phyloP scores from a whole-genome alignment of 2,888 invertebrate species.

The Rhamphomyia laevipes region DNA sequence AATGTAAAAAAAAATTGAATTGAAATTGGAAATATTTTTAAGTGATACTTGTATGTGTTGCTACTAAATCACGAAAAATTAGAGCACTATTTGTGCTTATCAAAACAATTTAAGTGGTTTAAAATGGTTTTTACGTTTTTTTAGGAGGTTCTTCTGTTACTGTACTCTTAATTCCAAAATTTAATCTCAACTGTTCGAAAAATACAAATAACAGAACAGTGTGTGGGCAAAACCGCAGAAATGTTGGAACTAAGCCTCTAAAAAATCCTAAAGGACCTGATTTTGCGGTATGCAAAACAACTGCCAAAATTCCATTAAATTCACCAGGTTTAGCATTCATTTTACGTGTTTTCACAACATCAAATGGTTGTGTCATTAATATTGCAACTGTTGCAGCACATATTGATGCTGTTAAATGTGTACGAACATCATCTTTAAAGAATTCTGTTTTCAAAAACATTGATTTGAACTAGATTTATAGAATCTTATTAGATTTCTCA shows the following conservation, averaged over 20 bases:
- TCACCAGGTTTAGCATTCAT: slow-evolving; percentile 97
- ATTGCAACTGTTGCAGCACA: slow-evolving; percentile 52
- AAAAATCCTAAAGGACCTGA: slow-evolving; percentile 88
- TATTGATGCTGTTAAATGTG: slow-evolving; percentile 83
- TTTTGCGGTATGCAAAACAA: slow-evolving; percentile 72
- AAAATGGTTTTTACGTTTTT: too few relatives aligned
- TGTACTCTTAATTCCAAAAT: slow-evolving; percentile 52
- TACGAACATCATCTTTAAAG: slow-evolving; percentile 72
- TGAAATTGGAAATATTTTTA: too few relatives aligned
- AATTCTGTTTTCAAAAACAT: slow-evolving; percentile 49
- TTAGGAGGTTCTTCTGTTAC: too few relatives aligned
- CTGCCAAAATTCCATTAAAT: slow-evolving; percentile 59
- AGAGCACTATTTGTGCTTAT: too few relatives aligned
- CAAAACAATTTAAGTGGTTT: too few relatives aligned
- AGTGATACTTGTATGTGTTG: too few relatives aligned
- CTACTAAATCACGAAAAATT: too few relatives aligned
- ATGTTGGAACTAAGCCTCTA: slow-evolving; percentile 94
- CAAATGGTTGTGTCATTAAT: slow-evolving; percentile 84
- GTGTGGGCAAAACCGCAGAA: slow-evolving; percentile 91
- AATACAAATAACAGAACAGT: slow-evolving; percentile 94
- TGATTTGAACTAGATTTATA: slow-evolving; percentile 46
- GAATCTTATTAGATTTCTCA: not conserved
- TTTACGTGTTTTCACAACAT: slow-evolving; percentile 92
- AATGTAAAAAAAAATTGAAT: too few relatives aligned
- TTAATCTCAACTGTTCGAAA: slow-evolving; percentile 82